Evolutionary conservation across 2,888 invertebrate species (phyloP), one percentile per base, ranked within the genome.

Genomic region (Leptopilina syphax): DNA sequence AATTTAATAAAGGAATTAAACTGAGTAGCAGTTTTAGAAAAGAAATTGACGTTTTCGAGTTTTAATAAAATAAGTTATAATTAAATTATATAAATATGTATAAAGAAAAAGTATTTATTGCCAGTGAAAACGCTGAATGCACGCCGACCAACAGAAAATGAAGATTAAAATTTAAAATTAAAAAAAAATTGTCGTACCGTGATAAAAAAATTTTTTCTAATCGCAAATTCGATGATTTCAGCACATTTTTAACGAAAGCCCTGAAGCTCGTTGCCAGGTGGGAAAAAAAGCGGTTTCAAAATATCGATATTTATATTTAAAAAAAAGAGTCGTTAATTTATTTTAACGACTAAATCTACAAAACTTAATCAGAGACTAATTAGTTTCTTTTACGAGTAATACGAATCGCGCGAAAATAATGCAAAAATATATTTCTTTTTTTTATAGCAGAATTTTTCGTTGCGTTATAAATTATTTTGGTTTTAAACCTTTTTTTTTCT

Each of bases 401-500:
- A 77, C 50, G 68, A 70, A 68, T 66, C 70, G 70, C 60, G 68
- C 44, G 63, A 57, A 78, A 70, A 70, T 65, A 66, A 68, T 70
- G 70, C 63, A 77, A 68, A 50, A 50, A 50, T 50, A 50, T 50
- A 50, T 50, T 50, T 50, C 50, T 50, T 50, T 50, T 77, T 67
- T 76, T 88, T 88, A 79, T 84, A 84, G 85, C 84, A 85, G 85
- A 85, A 86, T 84, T 85, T 85, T 84, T 87, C 86, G 83, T 34
- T 83, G 84, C 84, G 85, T 87, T 86, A 86, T 90, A 89, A 90
- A 87, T 90, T 90, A 89, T 91, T 88, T 73, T 78, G 82, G 85
- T 86, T 90, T 91, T 90, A 90, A 87, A 89, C 87, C 83, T 78
- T 77, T 83, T 84, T 85, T 88, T 88, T 89, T 87, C 86, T 87